phyloP scores from a whole-genome alignment of 2,797 vertebrate genomes.

The Parambassis ranga region DNA sequence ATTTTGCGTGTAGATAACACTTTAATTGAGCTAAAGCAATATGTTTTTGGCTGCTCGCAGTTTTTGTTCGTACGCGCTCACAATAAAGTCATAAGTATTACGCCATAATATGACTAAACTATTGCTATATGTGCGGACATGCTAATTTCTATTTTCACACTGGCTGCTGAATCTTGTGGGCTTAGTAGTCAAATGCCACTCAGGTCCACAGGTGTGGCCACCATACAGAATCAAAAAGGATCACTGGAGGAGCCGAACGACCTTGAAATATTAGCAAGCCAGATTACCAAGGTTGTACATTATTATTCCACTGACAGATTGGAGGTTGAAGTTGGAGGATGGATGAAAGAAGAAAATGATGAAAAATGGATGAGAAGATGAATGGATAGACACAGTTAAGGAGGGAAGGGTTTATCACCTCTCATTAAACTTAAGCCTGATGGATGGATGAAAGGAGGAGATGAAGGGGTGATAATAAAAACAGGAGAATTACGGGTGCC shows the following conservation, averaged over 20 bases:
- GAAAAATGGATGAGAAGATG: constrained; percentile 65
- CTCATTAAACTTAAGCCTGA: constrained; percentile 66
- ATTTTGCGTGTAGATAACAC: no score
- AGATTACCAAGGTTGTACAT: constrained; percentile 55
- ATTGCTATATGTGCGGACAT: neutral
- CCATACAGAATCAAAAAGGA: constrained; percentile 13
- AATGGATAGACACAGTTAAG: constrained; percentile 49
- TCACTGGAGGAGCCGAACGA: constrained; percentile 28
- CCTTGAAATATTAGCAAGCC: constrained; percentile 64
- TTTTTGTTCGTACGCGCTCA: no score
- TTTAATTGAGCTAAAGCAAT: no score
- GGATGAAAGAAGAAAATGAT: constrained; percentile 61
- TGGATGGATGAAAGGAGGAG: constrained; percentile 64
- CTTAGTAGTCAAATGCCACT: neutral
- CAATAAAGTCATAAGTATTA: no score
- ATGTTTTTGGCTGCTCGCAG: no score
- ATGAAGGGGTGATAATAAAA: constrained; percentile 41
- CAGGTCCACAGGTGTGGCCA: constrained; percentile 10
- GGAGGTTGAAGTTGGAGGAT: constrained; percentile 37
- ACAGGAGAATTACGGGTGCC: constrained; percentile 41
- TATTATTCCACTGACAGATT: constrained; percentile 53
- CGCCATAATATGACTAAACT: no score
- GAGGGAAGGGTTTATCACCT: constrained; percentile 61
- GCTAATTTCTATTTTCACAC: no score
- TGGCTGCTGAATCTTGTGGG: neutral